Evolutionary conservation across 2,797 vertebrate species (phyloP).

Genomic region (Eulemur mongoz): DNA sequence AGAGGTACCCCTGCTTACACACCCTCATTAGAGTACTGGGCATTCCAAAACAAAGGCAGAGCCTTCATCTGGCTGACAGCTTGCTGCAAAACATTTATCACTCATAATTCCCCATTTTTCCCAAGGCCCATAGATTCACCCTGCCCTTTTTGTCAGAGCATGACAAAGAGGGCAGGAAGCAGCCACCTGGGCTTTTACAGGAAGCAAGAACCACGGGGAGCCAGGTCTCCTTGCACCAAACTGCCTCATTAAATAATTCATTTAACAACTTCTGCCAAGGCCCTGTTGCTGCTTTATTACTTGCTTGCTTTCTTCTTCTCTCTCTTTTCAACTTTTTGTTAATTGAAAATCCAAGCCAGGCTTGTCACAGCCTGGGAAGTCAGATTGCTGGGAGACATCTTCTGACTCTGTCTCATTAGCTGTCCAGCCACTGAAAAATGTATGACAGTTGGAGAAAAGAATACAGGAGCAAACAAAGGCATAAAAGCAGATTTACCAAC

Average conservation of each 20-base stretch:
- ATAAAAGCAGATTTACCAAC: neutral
- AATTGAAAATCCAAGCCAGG: constrained; percentile 72
- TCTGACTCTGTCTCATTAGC: constrained; percentile 65
- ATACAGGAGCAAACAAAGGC: neutral
- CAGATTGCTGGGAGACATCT: constrained; percentile 43
- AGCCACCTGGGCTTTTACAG: neutral
- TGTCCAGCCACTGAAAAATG: constrained; percentile 68
- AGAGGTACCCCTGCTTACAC: neutral
- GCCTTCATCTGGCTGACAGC: neutral
- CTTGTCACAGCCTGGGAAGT: constrained; percentile 38
- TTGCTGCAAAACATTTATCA: neutral
- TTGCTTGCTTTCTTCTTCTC: constrained; percentile 61
- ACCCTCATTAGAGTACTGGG: neutral
- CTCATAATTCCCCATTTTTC: neutral
- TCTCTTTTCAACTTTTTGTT: constrained; percentile 68
- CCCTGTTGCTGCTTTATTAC: constrained; percentile 63
- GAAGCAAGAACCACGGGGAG: constrained; percentile 9
- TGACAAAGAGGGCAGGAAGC: neutral
- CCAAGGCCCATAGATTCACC: neutral
- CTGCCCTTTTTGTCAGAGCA: neutral
- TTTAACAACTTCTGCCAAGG: constrained; percentile 62
- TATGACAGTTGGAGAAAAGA: neutral
- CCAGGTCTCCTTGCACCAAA: constrained; percentile 7
- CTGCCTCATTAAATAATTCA: constrained; percentile 68
- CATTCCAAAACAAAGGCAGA: neutral